Evolutionary conservation across 2,797 vertebrate species (phyloP), one percentile per base, ranked within the genome.

Genomic region (Danio kyathit): DNA sequence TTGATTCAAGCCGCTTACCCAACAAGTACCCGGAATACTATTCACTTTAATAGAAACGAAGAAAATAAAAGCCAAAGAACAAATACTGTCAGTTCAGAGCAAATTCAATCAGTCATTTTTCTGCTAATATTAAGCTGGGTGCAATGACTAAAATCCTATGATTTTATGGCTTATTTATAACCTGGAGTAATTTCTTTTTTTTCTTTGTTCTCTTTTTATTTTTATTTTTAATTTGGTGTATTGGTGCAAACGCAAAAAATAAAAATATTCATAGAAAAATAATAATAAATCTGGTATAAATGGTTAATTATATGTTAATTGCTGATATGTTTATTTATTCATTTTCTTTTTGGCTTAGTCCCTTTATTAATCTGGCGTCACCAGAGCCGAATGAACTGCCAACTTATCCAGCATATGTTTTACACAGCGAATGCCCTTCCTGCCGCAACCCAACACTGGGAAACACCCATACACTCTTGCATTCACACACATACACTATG

Each of bases 1-100:
- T 79, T 81, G 84, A 76, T 86, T 73, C 56, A 79, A 77, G 48
- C 65, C 81, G 19, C 73, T 79, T 60, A 41, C 86, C 83, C 83
- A 60, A 83, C 71, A 78, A 76, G 73, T 77, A 73, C 74, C 40
- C 16, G 65, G 40, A 65, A 29, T 66, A 60, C 41, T 66, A n/a
- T 64, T 44, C 8, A 69, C 52, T 75, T 19, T 43, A 71, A 57
- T 49, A 19, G 19, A 17, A 66, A 29, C 65, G 44, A 59, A 6
- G 16, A 59, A 79, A 54, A 70, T 40, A 17, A 14, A 70, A 61
- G 7, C 29, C 16, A 12, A 38, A 5, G 65, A 57, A 63, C 59
- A 75, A 75, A 74, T 40, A 59, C 44, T 69, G 29, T 21, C 76
- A 61, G 54, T 61, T 77, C 52, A 38, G 75, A 67, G 75, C 14